Evolutionary conservation across 92 coral and sea anemone genomes (phyloP).

Genomic region (Montipora capitata): DNA sequence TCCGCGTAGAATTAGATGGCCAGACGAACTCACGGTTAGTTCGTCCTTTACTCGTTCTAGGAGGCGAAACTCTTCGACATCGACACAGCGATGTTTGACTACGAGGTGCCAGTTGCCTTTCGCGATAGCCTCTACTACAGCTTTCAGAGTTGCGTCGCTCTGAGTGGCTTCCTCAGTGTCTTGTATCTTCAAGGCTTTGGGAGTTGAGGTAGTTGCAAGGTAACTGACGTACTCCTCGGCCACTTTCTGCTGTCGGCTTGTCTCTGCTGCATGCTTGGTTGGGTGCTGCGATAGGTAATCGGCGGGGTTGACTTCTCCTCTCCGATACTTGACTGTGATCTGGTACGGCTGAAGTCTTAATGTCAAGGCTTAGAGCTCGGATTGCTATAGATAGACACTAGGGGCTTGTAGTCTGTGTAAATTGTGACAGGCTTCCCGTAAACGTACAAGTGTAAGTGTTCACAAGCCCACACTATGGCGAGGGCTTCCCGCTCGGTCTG

Average conservation of each 20-base stretch:
- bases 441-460: no score
- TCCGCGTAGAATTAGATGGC: slow-evolving; percentile 64
- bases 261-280: slow-evolving; percentile 25
- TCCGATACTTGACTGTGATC: slow-evolving; percentile 40
- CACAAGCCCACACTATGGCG: no score
- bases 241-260: slow-evolving; percentile 66
- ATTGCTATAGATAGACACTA: slow-evolving; percentile 30
- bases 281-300: slow-evolving; percentile 71
- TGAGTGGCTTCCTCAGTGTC: slow-evolving; percentile 64
- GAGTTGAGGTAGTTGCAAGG: slow-evolving; percentile 63
- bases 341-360: slow-evolving; percentile 68
- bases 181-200: slow-evolving; percentile 57
- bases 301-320: slow-evolving; percentile 53
- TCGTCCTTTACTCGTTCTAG: slow-evolving; percentile 68
- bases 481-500: slow-evolving; percentile 41
- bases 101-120: slow-evolving; percentile 65
- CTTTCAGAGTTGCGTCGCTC: slow-evolving; percentile 62
- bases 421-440: slow-evolving; percentile 20
- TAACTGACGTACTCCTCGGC: slow-evolving; percentile 75
- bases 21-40: slow-evolving; percentile 36
- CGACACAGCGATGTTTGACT: slow-evolving; percentile 17
- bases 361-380: slow-evolving; percentile 45
- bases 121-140: slow-evolving; percentile 58
- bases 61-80: slow-evolving; percentile 16
- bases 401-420: slow-evolving; percentile 74